Conservation (phyloP, 2,888 invertebrate species). For the Patella pellucida region DNA sequence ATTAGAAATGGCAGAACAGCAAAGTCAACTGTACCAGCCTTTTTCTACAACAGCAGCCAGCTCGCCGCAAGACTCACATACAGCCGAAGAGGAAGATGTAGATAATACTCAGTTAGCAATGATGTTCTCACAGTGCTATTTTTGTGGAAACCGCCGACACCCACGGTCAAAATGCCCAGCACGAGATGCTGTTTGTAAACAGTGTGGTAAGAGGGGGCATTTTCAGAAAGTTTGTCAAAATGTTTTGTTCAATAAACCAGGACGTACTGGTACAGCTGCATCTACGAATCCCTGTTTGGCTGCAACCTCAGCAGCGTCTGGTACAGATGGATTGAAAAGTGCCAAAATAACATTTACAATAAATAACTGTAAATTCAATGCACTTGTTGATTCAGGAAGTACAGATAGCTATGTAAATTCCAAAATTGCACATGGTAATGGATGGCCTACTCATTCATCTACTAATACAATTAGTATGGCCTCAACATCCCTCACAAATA, state of each 20-base stretch:
- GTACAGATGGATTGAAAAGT: background rate
- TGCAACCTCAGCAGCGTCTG: background rate
- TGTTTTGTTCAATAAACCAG: background rate
- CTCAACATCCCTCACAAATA: constrained; percentile 3
- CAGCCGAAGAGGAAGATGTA: background rate
- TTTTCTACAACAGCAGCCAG: background rate
- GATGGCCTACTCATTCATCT: background rate
- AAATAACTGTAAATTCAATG: background rate
- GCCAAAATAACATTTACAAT: background rate
- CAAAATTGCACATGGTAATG: background rate
- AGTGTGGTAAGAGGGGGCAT: background rate
- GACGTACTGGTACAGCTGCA: background rate
- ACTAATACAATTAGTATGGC: background rate
- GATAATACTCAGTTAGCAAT: background rate
- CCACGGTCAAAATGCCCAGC: background rate
- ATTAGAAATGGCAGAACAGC: background rate
- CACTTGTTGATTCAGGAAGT: background rate
- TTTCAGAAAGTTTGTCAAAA: background rate
- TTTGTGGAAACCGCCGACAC: background rate
- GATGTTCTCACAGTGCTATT: background rate
- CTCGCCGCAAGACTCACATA: background rate
- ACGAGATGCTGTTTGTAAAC: background rate
- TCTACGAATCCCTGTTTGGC: background rate
- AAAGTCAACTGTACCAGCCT: background rate
- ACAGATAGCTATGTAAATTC: background rate